Conservation (phyloP, 2,113 vertebrate species). For the Beaufortia kweichowensis region DNA sequence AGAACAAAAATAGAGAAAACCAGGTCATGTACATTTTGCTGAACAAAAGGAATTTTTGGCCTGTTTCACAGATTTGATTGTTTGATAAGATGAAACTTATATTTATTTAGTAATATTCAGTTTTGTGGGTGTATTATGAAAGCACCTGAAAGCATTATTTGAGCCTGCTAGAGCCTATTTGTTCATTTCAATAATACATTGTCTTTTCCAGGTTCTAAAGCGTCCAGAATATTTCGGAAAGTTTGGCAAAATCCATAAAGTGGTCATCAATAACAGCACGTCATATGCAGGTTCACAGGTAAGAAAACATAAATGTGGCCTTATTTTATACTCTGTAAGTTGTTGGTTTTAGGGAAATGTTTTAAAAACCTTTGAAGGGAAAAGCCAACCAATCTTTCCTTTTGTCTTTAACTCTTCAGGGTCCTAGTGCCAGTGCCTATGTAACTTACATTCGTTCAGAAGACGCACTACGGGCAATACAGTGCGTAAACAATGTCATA, state of each 20-base stretch:
- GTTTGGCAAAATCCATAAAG: slow-evolving; percentile 99
- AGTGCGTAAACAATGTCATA: slow-evolving; percentile 98
- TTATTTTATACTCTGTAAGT: too few relatives aligned
- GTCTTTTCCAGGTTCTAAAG: slow-evolving; percentile 90
- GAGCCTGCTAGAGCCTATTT: background rate
- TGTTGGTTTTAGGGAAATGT: too few relatives aligned
- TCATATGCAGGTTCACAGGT: slow-evolving; percentile 99
- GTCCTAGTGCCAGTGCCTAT: slow-evolving; percentile 98
- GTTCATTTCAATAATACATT: background rate
- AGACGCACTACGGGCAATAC: slow-evolving; percentile 98
- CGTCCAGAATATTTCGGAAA: slow-evolving; percentile 99
- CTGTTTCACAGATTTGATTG: background rate
- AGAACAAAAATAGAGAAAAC: background rate
- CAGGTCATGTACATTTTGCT: slow-evolving; percentile 13
- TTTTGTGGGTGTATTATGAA: background rate
- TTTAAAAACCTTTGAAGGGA: too few relatives aligned
- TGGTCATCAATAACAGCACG: slow-evolving; percentile 99
- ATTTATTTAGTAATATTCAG: background rate
- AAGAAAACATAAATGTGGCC: slow-evolving; percentile 49
- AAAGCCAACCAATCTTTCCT: background rate
- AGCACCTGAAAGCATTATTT: background rate
- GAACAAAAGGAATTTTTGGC: background rate
- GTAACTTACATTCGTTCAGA: slow-evolving; percentile 98
- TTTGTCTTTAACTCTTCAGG: slow-evolving; percentile 70
- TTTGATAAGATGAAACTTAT: background rate